Evolutionary conservation across 2,888 invertebrate genomes (phyloP), one percentile per base, ranked within the genome.

Genomic region (Hylaea fasciaria): DNA sequence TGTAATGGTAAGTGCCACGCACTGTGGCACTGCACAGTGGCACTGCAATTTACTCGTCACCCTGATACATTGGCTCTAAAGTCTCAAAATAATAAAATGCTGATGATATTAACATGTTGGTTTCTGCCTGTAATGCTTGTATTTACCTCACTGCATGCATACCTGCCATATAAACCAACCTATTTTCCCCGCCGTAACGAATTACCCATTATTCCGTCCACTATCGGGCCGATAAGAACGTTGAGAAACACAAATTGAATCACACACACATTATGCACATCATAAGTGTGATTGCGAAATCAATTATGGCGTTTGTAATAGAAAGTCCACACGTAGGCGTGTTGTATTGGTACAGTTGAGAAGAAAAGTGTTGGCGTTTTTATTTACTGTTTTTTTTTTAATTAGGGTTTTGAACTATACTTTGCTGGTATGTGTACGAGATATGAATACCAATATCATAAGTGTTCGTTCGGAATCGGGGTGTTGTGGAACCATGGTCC

Each of bases 301-400:
- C 82, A 78, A 83, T 83, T 82, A 82, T 73, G 62, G 66, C 35
- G 61, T 74, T 72, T 72, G 68, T 71, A 74, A 77, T 76, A n/a
- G 35, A 43, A 35, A 35, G 12, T 40, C 41, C 10, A 12, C 13
- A 22, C 22, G 13, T 32, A 32, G 9, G 9, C 10, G 14, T n/a
- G 1, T 47, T 16, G 9, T 9, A 48, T 22, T 40, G 40, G 66
- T 72, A 73, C 65, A 43, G 37, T 39, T 17, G 32, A 10, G 13
- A 9, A 55, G 40, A 44, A 35, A 69, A 70, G 61, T 50, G 22
- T n/a, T 47, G 13, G 13, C 28, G 2, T 47, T 14, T 12, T 17
- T 17, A 1, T 41, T 16, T 12, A 2, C 10, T 40, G 12, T 37
- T 2, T 12, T 41, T 16, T 37, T 2, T 12, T 41, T 16, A 1